These are phyloP conservation scores for Stenoptilia bipunctidactyla DNA, from an alignment of 2,888 invertebrate species.

Conservation along the genomic window DNA sequence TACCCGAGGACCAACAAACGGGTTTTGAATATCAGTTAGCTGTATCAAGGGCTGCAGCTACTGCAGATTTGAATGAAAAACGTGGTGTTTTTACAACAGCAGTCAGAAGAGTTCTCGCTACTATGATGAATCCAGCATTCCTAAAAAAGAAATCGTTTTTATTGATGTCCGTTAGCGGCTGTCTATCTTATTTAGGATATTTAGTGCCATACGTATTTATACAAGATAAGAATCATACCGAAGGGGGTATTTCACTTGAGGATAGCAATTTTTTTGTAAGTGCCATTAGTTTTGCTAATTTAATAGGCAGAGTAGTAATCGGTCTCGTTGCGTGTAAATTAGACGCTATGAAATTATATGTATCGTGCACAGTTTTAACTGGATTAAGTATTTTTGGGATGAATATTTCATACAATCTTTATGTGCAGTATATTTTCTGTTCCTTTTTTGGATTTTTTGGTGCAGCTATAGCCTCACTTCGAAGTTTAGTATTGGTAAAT, in stretches of 20 bases:
- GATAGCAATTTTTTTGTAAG: conserved; percentile 11
- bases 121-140: conserved; percentile 12
- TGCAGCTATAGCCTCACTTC: conserved; percentile 5
- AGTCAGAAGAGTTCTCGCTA: conserved; percentile 10
- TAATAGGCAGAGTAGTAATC: conserved; percentile 8
- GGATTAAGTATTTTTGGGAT: conserved; percentile 7
- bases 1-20: conserved; percentile 30
- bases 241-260: conserved; percentile 6
- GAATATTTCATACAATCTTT: conserved; percentile 5
- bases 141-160: conserved; percentile 8
- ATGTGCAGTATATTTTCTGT: conserved; percentile 11
- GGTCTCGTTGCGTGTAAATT: conserved; percentile 7
- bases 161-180: conserved; percentile 8
- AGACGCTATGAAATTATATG: conserved; percentile 7
- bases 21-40: conserved; percentile 33
- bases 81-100: conserved; percentile 8
- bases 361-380: neutral
- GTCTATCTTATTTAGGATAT: conserved; percentile 7
- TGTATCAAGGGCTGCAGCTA: conserved; percentile 10
- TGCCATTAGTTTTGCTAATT: conserved; percentile 8
- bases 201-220: conserved; percentile 13
- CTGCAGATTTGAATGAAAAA: conserved; percentile 7
- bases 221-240: conserved; percentile 7
- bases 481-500: conserved; percentile 9
- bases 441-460: conserved; percentile 9